Conservation (phyloP, 2,888 invertebrate genomes). For the Drosophila prolongata region DNA sequence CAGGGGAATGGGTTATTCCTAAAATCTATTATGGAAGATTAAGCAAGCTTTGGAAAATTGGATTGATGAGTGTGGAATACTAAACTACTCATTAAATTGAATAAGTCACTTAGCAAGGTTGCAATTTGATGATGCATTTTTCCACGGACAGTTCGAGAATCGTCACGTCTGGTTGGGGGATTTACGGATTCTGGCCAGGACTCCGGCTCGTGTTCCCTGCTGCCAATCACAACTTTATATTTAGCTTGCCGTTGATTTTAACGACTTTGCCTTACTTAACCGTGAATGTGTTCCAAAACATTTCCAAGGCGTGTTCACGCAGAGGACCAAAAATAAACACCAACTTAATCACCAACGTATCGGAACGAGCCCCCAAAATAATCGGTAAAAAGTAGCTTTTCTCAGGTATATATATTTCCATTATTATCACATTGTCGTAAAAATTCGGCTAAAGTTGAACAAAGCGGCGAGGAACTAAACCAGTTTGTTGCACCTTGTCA, state of each 20-base stretch:
- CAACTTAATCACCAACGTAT: constrained; percentile 61
- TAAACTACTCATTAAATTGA: constrained; percentile 33
- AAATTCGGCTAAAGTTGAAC: constrained; percentile 41
- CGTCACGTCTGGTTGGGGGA: neutral
- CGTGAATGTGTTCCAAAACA: constrained; percentile 29
- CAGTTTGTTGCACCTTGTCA: constrained; percentile 49
- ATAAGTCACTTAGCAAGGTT: constrained; percentile 11
- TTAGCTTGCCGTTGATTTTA: constrained; percentile 50
- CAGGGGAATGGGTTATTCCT: constrained; percentile 13
- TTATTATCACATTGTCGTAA: constrained; percentile 50
- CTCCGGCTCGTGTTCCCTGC: constrained; percentile 14
- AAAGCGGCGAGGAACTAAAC: constrained; percentile 39
- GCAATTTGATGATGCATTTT: constrained; percentile 7
- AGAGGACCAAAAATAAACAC: constrained; percentile 45
- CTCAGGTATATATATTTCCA: constrained; percentile 40
- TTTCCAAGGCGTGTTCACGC: constrained; percentile 62
- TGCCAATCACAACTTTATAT: constrained; percentile 54
- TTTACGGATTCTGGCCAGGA: constrained; percentile 25
- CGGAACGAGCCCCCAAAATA: constrained; percentile 72
- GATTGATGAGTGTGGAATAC: constrained; percentile 6
- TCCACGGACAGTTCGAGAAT: constrained; percentile 2
- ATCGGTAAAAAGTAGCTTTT: constrained; percentile 47
- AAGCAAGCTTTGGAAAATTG: constrained; percentile 11
- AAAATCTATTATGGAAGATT: constrained; percentile 28
- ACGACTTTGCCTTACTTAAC: constrained; percentile 68